Evolutionary conservation across 92 coral and sea anemone genomes (phyloP).

Genomic region (Phenganax stokvisi): DNA sequence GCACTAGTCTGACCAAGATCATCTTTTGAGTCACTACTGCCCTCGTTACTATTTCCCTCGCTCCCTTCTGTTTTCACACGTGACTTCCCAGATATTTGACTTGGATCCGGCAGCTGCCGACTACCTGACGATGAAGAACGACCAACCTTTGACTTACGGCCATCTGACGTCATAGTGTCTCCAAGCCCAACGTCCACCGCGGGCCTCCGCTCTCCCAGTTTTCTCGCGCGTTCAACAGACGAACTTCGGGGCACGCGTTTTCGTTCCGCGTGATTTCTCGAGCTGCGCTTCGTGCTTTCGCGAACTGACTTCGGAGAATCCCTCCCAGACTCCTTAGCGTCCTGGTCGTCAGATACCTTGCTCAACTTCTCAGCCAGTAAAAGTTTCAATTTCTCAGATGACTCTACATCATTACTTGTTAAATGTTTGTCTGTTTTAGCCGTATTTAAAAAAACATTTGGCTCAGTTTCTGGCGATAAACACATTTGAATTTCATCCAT

Average conservation of each 20-base stretch:
- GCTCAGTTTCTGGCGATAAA: conserved; percentile 32
- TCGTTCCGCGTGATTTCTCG: conserved; percentile 33
- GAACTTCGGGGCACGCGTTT: conserved; percentile 33
- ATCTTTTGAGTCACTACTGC: not conserved
- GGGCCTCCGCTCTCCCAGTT: conserved; percentile 20
- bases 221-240: conserved; percentile 34
- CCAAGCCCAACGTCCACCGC: conserved; percentile 6
- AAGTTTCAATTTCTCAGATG: conserved; percentile 23
- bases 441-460: not conserved
- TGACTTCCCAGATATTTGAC: conserved; percentile 32
- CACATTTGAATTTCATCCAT: conserved; percentile 37
- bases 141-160: conserved; percentile 22
- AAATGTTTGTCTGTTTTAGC: not conserved
- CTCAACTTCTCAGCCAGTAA: conserved; percentile 13
- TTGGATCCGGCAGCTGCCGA: conserved; percentile 43
- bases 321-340: not conserved
- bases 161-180: conserved; percentile 10
- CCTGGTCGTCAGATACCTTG: not conserved
- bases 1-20: not conserved
- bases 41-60: not conserved
- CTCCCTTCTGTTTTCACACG: conserved; percentile 13
- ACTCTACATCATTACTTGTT: not conserved
- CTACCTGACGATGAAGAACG: conserved; percentile 37
- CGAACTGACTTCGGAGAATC: conserved; percentile 2
- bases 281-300: conserved; percentile 18